Base-by-base conservation (phyloP, 2,113 vertebrate species). In the Gallinago jamesoni region DNA sequence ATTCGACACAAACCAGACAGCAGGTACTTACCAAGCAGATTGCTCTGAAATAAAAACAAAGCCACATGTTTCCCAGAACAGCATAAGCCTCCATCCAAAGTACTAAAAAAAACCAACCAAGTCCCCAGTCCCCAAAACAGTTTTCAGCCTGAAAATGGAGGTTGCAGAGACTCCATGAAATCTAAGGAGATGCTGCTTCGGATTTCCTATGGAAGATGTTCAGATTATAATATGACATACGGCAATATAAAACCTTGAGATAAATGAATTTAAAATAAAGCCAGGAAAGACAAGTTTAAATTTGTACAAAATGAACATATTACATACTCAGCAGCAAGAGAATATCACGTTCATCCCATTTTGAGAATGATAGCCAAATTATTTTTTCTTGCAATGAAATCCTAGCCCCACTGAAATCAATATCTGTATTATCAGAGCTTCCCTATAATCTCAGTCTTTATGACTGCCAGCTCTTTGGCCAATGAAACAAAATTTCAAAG, bases 21-120 rank as follows among this genome's bases (percentile, higher is more conserved):
- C 48, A 60, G 3, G 13, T 60, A 72, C 73, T 81, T 64, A 75
- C 13, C 66, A 89, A 79, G 84, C 62, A 90, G 85, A 79, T 39
- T 79, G 62, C 41, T 87, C 86, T 92, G 89, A 82, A 96, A 85
- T 18, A 87, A 41, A 93, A 91, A 70, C 43, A 89, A 89, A 52
- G 45, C 62, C 69, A 55, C 1, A 0, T 25, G 60, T 73, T 89
- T 92, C 91, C 43, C 81, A 85, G 62, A 88, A 57, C 27, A 57
- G 43, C 48, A 41, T 35, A 64, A 87, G 31, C 43, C 66, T 68
- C 73, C 37, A 66, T 50, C 25, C 60, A 90, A 59, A 89, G 31
- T 17, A 82, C 33, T 24, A 30, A 59, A 73, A 73, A 56, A n/a
- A 23, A 1, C 18, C 27, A 89, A 78, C 33, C 6, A 47, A 57